Percentiles rank a stretch among this genome's conserved stretches.
Conservation (phyloP, 2,113 vertebrate genomes). For the Syrmaticus mikado region DNA sequence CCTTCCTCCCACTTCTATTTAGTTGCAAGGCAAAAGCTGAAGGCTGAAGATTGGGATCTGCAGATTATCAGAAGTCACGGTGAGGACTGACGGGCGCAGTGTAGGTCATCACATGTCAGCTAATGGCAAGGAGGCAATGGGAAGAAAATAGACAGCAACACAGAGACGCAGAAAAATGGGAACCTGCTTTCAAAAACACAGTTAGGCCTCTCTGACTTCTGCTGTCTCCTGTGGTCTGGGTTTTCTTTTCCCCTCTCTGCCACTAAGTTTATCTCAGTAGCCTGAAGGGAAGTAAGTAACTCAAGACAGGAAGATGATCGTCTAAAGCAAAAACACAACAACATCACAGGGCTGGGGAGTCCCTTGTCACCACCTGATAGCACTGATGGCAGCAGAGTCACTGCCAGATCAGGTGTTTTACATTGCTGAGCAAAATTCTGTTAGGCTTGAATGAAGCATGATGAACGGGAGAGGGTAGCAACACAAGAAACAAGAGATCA, state of each 20-base stretch:
- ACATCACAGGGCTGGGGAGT: background rate
- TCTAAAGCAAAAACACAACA: background rate
- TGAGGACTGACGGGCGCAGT: background rate
- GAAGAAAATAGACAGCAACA: background rate
- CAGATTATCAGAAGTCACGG: background rate
- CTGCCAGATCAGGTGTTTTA: background rate
- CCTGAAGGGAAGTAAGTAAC: background rate
- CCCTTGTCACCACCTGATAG: background rate
- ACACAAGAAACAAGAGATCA: fast-evolving
- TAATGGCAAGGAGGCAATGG: background rate
- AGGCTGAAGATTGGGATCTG: background rate
- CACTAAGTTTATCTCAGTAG: background rate
- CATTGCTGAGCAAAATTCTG: background rate
- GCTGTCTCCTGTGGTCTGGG: background rate
- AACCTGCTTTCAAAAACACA: background rate
- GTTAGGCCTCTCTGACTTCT: background rate
- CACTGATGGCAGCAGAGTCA: background rate
- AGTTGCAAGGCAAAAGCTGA: background rate
- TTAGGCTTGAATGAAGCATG: background rate
- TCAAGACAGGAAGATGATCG: background rate
- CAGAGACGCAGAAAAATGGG: background rate
- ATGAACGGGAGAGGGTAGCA: background rate
- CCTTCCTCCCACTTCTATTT: background rate
- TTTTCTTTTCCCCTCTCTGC: background rate
- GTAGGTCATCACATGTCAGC: background rate